phyloP scores from a whole-genome alignment of 1,140 invertebrate species.

The Drosophila sechellia region DNA sequence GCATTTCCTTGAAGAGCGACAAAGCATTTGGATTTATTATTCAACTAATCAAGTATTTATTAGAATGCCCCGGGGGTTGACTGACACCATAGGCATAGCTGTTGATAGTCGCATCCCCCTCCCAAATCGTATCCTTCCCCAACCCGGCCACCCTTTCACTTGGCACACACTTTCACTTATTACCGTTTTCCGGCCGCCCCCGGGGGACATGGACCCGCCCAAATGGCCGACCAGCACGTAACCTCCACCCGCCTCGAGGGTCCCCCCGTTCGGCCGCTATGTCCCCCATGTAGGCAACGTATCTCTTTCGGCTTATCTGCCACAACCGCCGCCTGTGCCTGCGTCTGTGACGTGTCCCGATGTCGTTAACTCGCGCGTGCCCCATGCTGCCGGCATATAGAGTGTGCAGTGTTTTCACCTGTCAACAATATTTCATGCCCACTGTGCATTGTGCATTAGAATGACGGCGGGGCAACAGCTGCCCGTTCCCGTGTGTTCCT shows the following conservation, averaged over 20 bases:
- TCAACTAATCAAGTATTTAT: slow-evolving; percentile 77
- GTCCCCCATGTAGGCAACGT: slow-evolving; percentile 30
- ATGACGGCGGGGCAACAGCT: slow-evolving; percentile 62
- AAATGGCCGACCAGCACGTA: slow-evolving; percentile 68
- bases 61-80: slow-evolving; percentile 56
- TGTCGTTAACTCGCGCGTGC: slow-evolving; percentile 67
- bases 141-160: slow-evolving; percentile 38
- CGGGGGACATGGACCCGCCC: slow-evolving; percentile 50
- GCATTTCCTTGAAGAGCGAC: slow-evolving; percentile 55
- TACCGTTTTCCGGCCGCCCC: slow-evolving; percentile 39
- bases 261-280: slow-evolving; percentile 7
- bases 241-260: slow-evolving; percentile 14
- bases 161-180: slow-evolving; percentile 73
- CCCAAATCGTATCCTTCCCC: background rate
- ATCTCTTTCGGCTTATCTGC: slow-evolving; percentile 48
- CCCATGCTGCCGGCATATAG: slow-evolving; percentile 17
- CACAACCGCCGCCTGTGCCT: slow-evolving; percentile 19
- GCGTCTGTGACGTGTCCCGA: slow-evolving; percentile 50
- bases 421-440: slow-evolving; percentile 81
- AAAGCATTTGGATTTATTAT: slow-evolving; percentile 75
- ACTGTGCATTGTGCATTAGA: slow-evolving; percentile 78
- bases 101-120: background rate
- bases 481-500: slow-evolving; percentile 31
- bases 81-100: slow-evolving; percentile 42
- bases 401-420: slow-evolving; percentile 66